Evolutionary conservation across 2,888 invertebrate genomes (phyloP).

Genomic region (Drosophila vallismaia): DNA sequence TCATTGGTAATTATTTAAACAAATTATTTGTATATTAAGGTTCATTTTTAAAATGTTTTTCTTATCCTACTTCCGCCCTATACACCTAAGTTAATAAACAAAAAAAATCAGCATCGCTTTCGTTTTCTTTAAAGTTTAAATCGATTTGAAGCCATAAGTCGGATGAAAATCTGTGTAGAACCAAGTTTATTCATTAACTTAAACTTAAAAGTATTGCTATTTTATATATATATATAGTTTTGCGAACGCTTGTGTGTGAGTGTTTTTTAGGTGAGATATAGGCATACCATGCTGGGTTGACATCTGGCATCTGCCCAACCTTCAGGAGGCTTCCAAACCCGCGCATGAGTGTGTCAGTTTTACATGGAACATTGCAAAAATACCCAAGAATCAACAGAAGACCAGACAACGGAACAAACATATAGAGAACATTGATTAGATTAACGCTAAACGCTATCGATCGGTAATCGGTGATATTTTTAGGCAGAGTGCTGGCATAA

Average conservation of each 20-base stretch:
- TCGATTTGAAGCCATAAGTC: background rate
- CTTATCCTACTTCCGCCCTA: slow-evolving; percentile 20
- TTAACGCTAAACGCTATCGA: slow-evolving; percentile 36
- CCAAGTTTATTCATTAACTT: slow-evolving; percentile 65
- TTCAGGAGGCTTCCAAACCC: slow-evolving; percentile 21
- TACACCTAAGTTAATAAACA: slow-evolving; percentile 32
- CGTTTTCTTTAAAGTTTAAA: background rate
- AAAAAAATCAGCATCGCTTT: background rate
- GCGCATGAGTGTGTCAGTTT: slow-evolving; percentile 16
- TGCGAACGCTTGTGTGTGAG: slow-evolving; percentile 37
- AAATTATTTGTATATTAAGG: background rate
- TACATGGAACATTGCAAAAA: slow-evolving; percentile 43
- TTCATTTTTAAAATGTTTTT: slow-evolving; percentile 2
- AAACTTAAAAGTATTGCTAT: slow-evolving; percentile 72
- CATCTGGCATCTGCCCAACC: slow-evolving; percentile 27
- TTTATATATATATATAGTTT: slow-evolving; percentile 71
- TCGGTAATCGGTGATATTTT: slow-evolving; percentile 33
- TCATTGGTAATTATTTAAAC: background rate
- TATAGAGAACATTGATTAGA: slow-evolving; percentile 36
- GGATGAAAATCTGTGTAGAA: slow-evolving; percentile 41
- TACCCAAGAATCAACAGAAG: slow-evolving; percentile 36
- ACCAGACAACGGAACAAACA: slow-evolving; percentile 29
- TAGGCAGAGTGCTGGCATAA: background rate
- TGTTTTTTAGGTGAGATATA: slow-evolving; percentile 27
- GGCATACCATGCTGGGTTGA: slow-evolving; percentile 34